A percentile compares a stretch with the other conserved stretches of the same genome.
These are phyloP conservation scores for Ladona fulva DNA, from an alignment of 1,140 invertebrate genomes.

Conservation along the genomic window DNA sequence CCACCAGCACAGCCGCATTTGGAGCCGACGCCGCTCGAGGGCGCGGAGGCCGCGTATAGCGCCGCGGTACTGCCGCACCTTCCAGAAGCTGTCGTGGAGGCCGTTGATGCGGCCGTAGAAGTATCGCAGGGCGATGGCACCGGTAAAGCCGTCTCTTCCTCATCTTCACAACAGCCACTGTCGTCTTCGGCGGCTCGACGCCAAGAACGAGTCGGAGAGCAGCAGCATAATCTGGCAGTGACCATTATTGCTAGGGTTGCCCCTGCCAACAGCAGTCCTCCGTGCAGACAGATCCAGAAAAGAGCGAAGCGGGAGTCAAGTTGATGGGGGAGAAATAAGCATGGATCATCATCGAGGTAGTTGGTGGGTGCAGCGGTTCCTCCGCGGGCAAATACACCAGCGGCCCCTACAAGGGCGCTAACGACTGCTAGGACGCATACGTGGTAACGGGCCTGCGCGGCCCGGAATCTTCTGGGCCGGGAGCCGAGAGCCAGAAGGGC, in stretches of 20 bases:
- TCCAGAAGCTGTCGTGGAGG: constrained; percentile 32
- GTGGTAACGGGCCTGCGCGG: constrained; percentile 45
- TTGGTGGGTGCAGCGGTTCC: constrained; percentile 27
- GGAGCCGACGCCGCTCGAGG: background rate
- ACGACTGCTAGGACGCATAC: constrained; percentile 42
- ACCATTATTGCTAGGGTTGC: constrained; percentile 31
- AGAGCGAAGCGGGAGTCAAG: constrained; percentile 41
- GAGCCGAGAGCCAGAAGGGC: constrained; percentile 37
- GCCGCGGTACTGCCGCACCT: constrained; percentile 30
- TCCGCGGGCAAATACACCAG: constrained; percentile 35
- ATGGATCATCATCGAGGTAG: constrained; percentile 27
- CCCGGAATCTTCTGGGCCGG: constrained; percentile 38
- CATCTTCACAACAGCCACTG: background rate
- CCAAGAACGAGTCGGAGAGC: background rate
- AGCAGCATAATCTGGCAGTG: constrained; percentile 17
- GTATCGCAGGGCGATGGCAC: constrained; percentile 38
- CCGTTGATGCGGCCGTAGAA: constrained; percentile 41
- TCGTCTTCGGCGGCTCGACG: background rate
- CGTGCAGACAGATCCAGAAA: constrained; percentile 41
- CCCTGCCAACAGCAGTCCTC: constrained; percentile 32
- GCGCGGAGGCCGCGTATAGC: constrained; percentile 16
- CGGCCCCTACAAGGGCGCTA: constrained; percentile 39
- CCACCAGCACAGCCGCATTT: background rate
- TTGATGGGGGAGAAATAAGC: constrained; percentile 38
- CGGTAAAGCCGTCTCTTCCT: background rate